Base-by-base conservation (phyloP, 2,797 vertebrate genomes). In the Poeciliopsis infans region DNA sequence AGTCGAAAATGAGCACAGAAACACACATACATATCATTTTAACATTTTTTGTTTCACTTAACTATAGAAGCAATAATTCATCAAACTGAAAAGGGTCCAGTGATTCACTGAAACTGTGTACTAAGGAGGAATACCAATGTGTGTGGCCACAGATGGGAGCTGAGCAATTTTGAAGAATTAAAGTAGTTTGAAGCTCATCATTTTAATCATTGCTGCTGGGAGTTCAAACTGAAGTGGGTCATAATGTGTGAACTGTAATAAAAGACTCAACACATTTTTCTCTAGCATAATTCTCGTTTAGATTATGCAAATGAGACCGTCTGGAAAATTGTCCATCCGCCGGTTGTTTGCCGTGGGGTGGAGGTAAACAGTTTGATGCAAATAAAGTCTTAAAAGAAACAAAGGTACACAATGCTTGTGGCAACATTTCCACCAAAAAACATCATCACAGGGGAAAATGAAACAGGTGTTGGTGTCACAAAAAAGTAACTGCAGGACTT, bases 1-100 rank as follows among this genome's bases (percentile, higher is more conserved):
- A 49, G 47, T 49, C 18, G 18, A 18, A 20, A 51, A 20, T 7
- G 18, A 51, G 47, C 47, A 7, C 47, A 23, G 47, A 51, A 16
- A 20, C 47, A 49, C 6, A 5, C 16, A 20, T 18, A 20, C 6
- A 7, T 20, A 2, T 31, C 46, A 46, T 47, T 47, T 47, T 18
- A 47, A 47, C 15, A 47, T 47, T 3, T 18, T 47, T 18, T 47
- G 47, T 47, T 47, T 47, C 47, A 47, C 47, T 49, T 49, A 18
- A 49, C 16, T 18, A 49, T 20, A 20, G 47, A 49, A 23, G 13
- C 25, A n/a, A n/a, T 57, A 12, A 57, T 36, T 78, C 45, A 72
- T 80, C 68, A 76, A 72, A 72, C 43, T 18, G 18, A 72, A 49
- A 33, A 47, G 41, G 79, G 85, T 83, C 78, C 83, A 36, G 7